Percentiles rank a stretch among this genome's conserved stretches.
Evolutionary conservation across 1,140 invertebrate genomes (phyloP).

Genomic region (Diuraphis noxia): DNA sequence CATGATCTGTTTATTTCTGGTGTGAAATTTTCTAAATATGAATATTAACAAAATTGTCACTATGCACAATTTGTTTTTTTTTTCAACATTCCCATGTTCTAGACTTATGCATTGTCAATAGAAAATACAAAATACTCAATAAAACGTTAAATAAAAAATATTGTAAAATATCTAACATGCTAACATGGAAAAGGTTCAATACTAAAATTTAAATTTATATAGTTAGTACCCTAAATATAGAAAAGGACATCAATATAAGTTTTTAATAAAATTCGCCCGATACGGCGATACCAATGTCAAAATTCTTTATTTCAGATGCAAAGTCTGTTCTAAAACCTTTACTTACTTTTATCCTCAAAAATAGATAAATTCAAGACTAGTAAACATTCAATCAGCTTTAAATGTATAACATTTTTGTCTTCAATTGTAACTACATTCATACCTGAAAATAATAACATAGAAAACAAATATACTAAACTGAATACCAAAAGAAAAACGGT

Average conservation of each 20-base stretch:
- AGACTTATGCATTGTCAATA: background rate
- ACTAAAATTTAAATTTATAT: background rate
- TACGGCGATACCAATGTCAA: no score
- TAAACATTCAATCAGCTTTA: conserved; percentile 47
- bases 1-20: no score
- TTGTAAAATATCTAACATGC: background rate
- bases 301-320: background rate
- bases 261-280: no score
- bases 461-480: background rate
- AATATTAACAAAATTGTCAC: no score
- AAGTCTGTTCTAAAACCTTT: background rate
- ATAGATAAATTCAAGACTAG: conserved; percentile 36
- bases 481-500: background rate
- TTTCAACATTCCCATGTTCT: background rate
- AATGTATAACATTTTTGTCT: conserved; percentile 52
- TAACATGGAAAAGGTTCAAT: background rate
- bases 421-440: conserved; percentile 32
- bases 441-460: conserved; percentile 20
- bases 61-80: background rate
- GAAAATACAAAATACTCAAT: background rate
- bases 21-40: no score
- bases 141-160: background rate
- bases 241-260: no score
- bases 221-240: no score
- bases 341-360: conserved; percentile 41